Evolutionary conservation across 1,140 invertebrate genomes (phyloP).

Genomic region (Drosophila oshimai): DNA sequence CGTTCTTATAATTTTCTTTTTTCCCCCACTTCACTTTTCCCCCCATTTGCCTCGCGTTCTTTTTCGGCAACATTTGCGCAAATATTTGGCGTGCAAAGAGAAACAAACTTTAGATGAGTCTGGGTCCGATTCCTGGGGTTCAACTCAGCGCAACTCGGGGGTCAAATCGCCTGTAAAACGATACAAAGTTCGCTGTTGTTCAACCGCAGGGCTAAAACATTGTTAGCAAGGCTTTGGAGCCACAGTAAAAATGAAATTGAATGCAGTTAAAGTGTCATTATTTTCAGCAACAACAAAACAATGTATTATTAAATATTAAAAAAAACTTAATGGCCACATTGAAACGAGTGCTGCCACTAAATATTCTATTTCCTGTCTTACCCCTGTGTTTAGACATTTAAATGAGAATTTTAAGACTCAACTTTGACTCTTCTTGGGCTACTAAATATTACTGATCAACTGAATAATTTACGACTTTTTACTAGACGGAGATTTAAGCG

Average conservation of each 20-base stretch:
- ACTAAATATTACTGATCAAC: no score
- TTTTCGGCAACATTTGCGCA: conserved; percentile 53
- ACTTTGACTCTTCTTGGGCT: no score
- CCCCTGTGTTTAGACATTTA: no score
- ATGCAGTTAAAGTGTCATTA: not conserved
- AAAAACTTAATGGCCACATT: no score
- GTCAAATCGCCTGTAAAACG: conserved; percentile 13
- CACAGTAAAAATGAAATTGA: conserved; percentile 8
- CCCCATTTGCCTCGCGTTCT: not conserved
- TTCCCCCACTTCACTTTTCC: conserved; percentile 4
- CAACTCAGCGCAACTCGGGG: not conserved
- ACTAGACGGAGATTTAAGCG: no score
- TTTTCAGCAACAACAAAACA: not conserved
- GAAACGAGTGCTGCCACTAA: no score
- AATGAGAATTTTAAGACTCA: no score
- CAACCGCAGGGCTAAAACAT: not conserved
- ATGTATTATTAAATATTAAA: not conserved
- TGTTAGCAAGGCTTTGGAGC: conserved; percentile 3
- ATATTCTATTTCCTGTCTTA: no score
- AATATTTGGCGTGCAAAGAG: conserved; percentile 52
- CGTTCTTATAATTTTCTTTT: conserved; percentile 44
- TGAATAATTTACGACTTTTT: no score
- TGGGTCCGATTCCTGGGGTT: not conserved
- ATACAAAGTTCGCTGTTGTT: not conserved
- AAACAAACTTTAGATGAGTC: not conserved